Evolutionary conservation across 2,888 invertebrate species (phyloP), one percentile per base, ranked within the genome.

Genomic region (Laspeyria flexula): DNA sequence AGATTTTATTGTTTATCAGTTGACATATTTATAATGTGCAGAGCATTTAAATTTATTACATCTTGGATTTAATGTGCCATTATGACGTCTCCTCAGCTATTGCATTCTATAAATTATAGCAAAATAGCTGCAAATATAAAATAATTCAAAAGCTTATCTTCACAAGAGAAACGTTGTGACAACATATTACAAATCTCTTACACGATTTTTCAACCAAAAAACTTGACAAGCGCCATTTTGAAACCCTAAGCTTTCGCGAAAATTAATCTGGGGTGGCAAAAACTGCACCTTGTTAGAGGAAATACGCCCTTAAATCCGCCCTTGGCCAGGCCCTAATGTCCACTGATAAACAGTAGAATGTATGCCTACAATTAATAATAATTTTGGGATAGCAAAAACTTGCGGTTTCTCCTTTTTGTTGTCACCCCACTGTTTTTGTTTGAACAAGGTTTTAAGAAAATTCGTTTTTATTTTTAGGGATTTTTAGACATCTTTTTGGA

Each of bases 341-440:
- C 77, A 69, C 68, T 88, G 90, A 90, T 89, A 91, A 90, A 86
- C 88, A 85, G 77, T 75, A 75, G 70, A 80, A 88, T 88, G 81
- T 88, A 88, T 88, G 86, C 77, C 76, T 65, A 64, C 84, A 73
- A 90, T 90, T 91, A 86, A 88, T 91, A 87, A 90, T 90, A 86
- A 90, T 89, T 90, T 88, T 71, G 64, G 79, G 79, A 70, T 52
- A 48, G 74, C 88, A 88, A 90, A 90, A 91, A 88, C 68, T 71
- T 65, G 59, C 47, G 46, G 55, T 40, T 76, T 39, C 49, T 46
- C 64, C 66, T 82, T 83, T 86, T 83, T 82, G 79, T 81, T 81
- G 78, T 44, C 46, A 42, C 50, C 43, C 57, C 60, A 49, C 56
- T 48, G 57, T 68, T 72, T 79, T 82, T 75, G 61, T 52, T 42